These are phyloP conservation scores for Stenotaenia linearis DNA, from an alignment of 2,888 invertebrate genomes.

Conservation along the genomic window DNA sequence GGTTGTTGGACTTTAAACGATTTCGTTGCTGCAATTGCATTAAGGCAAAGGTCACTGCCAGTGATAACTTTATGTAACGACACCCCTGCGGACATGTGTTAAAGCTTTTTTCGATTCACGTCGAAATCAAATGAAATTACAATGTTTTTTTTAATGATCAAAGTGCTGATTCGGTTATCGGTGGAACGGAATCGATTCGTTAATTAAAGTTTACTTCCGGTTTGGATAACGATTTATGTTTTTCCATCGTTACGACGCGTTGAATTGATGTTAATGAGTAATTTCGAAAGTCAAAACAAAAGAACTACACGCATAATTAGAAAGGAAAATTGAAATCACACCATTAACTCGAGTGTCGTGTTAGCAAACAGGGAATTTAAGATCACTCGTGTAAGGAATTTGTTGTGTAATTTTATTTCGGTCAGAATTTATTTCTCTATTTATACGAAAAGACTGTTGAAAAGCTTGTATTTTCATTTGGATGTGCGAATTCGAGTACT, in stretches of 20 bases:
- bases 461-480: not conserved
- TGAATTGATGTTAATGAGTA: not conserved
- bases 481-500: not conserved
- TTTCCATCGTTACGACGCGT: not conserved
- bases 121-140: not conserved
- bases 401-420: not conserved
- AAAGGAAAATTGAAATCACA: not conserved
- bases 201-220: not conserved
- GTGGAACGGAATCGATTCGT: too few species aligned
- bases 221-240: not conserved
- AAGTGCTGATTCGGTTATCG: too few species aligned
- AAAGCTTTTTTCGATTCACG: not conserved
- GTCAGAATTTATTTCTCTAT: not conserved
- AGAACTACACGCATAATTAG: not conserved
- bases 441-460: not conserved
- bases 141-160: too few species aligned
- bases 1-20: slow-evolving; percentile 3
- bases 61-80: not conserved
- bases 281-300: not conserved
- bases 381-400: not conserved
- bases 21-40: not conserved
- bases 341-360: not conserved
- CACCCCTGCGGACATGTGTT: not conserved
- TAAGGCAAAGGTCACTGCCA: not conserved
- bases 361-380: not conserved